Conservation (phyloP, 2,113 vertebrate genomes). For the Lethenteron camtschaticum region DNA sequence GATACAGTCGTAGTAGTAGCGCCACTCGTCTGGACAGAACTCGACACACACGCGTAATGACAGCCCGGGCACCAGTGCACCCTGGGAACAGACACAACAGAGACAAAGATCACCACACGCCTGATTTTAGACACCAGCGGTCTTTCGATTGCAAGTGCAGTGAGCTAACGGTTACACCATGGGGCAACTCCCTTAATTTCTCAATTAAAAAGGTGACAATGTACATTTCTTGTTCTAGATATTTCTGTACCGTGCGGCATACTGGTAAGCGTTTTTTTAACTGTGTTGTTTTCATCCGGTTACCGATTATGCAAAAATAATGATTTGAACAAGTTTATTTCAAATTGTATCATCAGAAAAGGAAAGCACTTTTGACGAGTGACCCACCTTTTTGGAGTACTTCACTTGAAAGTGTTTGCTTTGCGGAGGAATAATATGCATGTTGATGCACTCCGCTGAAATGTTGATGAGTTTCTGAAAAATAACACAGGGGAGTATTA, state of each 20-base stretch:
- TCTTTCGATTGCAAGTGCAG: not conserved
- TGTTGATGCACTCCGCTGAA: slow-evolving; percentile 31
- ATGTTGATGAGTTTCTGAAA: slow-evolving; percentile 56
- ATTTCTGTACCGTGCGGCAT: too few species aligned
- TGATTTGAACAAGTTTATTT: slow-evolving; percentile 10
- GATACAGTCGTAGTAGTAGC: slow-evolving; percentile 68
- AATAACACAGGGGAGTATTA: slow-evolving; percentile 9
- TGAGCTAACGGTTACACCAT: not conserved
- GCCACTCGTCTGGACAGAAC: slow-evolving; percentile 64
- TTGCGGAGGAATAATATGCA: slow-evolving; percentile 59
- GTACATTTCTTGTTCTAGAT: not conserved
- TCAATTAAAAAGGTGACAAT: not conserved
- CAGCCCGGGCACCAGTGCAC: slow-evolving; percentile 52
- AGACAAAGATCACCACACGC: not conserved
- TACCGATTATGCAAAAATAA: not conserved
- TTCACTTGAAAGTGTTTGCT: slow-evolving; percentile 57
- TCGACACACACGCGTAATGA: slow-evolving; percentile 32
- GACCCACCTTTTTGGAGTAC: slow-evolving; percentile 50
- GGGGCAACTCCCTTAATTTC: not conserved
- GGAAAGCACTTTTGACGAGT: not conserved
- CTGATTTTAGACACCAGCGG: not conserved
- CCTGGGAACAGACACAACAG: slow-evolving; percentile 21
- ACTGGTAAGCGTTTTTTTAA: too few species aligned
- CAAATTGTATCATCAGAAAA: too few species aligned
- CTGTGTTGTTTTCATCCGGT: too few species aligned